A percentile compares a stretch with the other conserved stretches of the same genome.
Conservation (phyloP, 2,888 invertebrate genomes). For the Horisme vitalbata region DNA sequence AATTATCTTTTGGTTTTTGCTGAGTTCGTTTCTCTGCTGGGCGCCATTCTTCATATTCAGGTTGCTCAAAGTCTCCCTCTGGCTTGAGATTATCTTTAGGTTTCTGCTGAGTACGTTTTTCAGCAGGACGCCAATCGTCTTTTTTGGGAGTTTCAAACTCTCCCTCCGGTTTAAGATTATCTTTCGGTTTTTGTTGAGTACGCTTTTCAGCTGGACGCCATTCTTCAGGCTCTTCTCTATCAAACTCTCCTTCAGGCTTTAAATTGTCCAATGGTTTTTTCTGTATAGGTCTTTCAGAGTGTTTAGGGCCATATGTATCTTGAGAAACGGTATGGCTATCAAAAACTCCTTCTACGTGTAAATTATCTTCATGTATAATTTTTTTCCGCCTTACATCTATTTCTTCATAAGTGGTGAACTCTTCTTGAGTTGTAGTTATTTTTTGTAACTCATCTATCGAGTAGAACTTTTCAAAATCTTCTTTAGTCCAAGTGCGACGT, state of each 20-base stretch:
- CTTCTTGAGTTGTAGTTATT: constrained; percentile 86
- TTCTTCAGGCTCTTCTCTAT: constrained; percentile 52
- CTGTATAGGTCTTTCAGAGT: constrained; percentile 71
- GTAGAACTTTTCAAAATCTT: constrained; percentile 87
- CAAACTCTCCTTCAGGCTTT: constrained; percentile 58
- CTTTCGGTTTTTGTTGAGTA: constrained; percentile 55
- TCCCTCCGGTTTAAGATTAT: constrained; percentile 83
- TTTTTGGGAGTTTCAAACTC: constrained; percentile 56
- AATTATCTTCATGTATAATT: constrained; percentile 72
- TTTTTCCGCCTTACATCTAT: constrained; percentile 75
- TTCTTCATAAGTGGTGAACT: constrained; percentile 84
- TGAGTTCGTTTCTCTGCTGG: constrained; percentile 59
- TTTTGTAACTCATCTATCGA: constrained; percentile 80
- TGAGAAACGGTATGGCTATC: constrained; percentile 69
- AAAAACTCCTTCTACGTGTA: constrained; percentile 78
- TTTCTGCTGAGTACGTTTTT: constrained; percentile 58
- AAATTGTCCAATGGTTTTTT: constrained; percentile 46
- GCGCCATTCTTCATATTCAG: constrained; percentile 48
- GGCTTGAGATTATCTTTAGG: constrained; percentile 58
- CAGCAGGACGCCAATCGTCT: constrained; percentile 61
- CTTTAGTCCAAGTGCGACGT: constrained; percentile 88
- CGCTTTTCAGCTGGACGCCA: constrained; percentile 66
- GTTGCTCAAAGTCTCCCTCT: constrained; percentile 74
- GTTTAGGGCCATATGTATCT: constrained; percentile 62
- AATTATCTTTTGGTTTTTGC: constrained; percentile 74